Conservation (phyloP, 1,140 invertebrate genomes). For the Diorhabda sublineata region DNA sequence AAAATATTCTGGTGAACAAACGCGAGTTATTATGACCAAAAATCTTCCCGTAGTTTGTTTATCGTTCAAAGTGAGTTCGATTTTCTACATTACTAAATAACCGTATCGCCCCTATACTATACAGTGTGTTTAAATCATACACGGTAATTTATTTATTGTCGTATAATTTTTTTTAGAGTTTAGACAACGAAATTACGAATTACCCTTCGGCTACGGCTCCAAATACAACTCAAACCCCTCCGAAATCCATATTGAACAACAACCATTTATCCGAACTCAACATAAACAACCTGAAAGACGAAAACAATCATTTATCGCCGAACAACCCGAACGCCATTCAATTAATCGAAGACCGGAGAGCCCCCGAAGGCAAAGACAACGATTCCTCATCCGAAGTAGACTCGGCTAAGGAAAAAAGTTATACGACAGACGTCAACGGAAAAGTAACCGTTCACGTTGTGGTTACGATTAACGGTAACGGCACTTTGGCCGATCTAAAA, state of each 20-base stretch:
- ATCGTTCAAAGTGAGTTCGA: slow-evolving; percentile 41
- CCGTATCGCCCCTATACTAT: no score
- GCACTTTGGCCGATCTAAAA: slow-evolving; percentile 82
- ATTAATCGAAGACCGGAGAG: slow-evolving; percentile 52
- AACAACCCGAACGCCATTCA: slow-evolving; percentile 50
- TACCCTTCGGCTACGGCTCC: slow-evolving; percentile 8
- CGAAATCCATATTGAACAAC: slow-evolving; percentile 26
- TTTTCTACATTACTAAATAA: no score
- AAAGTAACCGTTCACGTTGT: slow-evolving; percentile 79
- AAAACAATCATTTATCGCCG: slow-evolving; percentile 45
- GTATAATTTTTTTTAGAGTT: no score
- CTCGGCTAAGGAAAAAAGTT: slow-evolving; percentile 80
- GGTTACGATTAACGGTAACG: slow-evolving; percentile 57
- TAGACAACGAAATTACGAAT: no score
- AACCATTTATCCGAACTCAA: slow-evolving; percentile 21
- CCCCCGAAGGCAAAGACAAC: slow-evolving; percentile 75
- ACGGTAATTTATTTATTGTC: no score
- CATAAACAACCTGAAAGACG: slow-evolving; percentile 13
- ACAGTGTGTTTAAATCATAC: no score
- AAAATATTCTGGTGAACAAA: no score
- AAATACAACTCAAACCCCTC: slow-evolving; percentile 19
- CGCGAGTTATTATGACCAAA: no score
- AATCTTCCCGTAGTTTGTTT: slow-evolving; percentile 32
- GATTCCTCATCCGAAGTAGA: slow-evolving; percentile 60
- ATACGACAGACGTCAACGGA: slow-evolving; percentile 74